Evolutionary conservation across 2,888 invertebrate genomes (phyloP).

Genomic region (Ophonus ardosiacus): DNA sequence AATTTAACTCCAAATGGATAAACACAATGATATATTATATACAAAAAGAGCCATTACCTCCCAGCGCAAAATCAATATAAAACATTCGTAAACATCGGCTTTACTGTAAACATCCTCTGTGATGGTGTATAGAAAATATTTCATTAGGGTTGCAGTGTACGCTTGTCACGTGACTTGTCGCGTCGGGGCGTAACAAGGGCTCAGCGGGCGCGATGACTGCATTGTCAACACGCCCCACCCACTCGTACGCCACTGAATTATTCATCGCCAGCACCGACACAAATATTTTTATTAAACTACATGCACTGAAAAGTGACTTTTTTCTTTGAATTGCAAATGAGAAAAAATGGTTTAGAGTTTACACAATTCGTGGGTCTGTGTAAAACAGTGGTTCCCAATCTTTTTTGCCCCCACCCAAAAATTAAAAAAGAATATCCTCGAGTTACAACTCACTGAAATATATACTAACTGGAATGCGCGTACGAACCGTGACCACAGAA

Average conservation of each 20-base stretch:
- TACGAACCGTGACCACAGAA: too few relatives aligned
- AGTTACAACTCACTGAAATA: too few relatives aligned
- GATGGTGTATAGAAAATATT: slow-evolving; percentile 44
- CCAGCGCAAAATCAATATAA: slow-evolving; percentile 31
- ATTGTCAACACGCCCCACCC: slow-evolving; percentile 26
- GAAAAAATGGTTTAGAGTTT: too few relatives aligned
- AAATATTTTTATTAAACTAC: slow-evolving; percentile 14
- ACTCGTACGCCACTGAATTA: slow-evolving; percentile 33
- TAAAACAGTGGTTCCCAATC: too few relatives aligned
- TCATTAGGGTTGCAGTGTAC: slow-evolving; percentile 40
- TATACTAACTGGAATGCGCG: too few relatives aligned
- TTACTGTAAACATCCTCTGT: neutral
- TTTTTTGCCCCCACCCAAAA: too few relatives aligned
- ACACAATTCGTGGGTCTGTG: too few relatives aligned
- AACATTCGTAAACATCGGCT: slow-evolving; percentile 21
- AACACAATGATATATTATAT: too few relatives aligned
- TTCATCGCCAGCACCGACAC: neutral
- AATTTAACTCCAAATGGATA: too few relatives aligned
- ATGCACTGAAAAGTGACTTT: neutral
- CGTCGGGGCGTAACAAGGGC: slow-evolving; percentile 8
- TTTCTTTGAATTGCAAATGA: neutral
- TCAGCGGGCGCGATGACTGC: slow-evolving; percentile 43
- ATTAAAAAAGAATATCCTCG: too few relatives aligned
- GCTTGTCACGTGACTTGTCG: slow-evolving; percentile 18
- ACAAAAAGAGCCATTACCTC: neutral